Evolutionary conservation across 1,140 invertebrate species (phyloP), one percentile per base, ranked within the genome.

Genomic region (Drosophila pseudoobscura): DNA sequence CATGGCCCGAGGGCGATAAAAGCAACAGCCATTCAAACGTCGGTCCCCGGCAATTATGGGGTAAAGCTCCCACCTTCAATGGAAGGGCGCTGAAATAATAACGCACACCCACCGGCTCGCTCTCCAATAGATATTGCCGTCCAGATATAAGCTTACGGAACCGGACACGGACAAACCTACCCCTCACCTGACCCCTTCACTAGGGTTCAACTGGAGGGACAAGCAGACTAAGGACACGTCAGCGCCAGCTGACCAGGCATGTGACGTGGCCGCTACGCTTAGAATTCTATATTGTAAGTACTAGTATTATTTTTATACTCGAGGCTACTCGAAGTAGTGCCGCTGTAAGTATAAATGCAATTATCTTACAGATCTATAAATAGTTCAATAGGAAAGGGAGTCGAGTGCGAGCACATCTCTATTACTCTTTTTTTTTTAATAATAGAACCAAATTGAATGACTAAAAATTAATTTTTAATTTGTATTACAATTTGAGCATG

Each of bases 251-350:
- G 35, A 39, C 35, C 35, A 11, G 9, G 35, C 20, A 69, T 50
- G 64, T 69, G 66, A 70, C 66, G 66, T 70, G 66, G 66, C 66
- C 66, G 45, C 45, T 9, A 69, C 66, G 45, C 45, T 9, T 70
- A 50, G 45, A 50, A 69, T 69, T 70, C 66, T 45, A 29, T 50
- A 70, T 39, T 39, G 20, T 70, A 57, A 57, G 11, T 39, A 5
- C 2, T 39, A 5, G 3, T 57, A 70, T 70, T 70, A 70, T 70
- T 70, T 69, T 57, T 69, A 57, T 20, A 49, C 52, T 15, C n/a
- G 15, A 7, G 22, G 8, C 39, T 20, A 41, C 13, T 29, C 8
- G 6, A 6, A 15, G 9, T 31, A 31, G 7, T 26, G 24, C 24
- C 24, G 24, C 5, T 26, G 3, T 5, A 20, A 46, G 22, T 41